phyloP scores from a whole-genome alignment of 1,140 invertebrate species.

The Ylistrum balloti region DNA sequence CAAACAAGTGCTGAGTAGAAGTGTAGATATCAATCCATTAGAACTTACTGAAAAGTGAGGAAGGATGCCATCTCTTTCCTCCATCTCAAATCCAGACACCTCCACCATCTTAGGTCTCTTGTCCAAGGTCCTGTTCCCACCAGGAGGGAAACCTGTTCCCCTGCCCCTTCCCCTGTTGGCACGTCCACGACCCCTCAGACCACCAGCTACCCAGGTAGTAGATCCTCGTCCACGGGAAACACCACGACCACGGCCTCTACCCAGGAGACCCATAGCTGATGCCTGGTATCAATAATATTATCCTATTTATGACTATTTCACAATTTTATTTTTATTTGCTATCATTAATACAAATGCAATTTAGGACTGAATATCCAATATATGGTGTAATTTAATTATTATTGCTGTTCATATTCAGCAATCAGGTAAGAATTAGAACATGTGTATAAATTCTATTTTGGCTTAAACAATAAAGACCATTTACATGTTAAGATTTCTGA shows the following conservation, averaged over 20 bases:
- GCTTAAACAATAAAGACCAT: too few relatives aligned
- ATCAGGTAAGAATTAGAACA: conserved; percentile 75
- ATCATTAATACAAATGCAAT: too few relatives aligned
- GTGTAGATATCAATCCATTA: conserved; percentile 6
- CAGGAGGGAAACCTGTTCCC: conserved; percentile 56
- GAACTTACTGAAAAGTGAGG: conserved; percentile 88
- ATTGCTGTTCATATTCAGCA: too few relatives aligned
- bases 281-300: conserved; percentile 69
- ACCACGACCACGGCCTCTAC: conserved; percentile 67
- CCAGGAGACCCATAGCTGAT: conserved; percentile 76
- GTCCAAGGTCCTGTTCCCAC: conserved; percentile 87
- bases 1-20: too few relatives aligned
- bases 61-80: conserved; percentile 88
- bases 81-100: conserved; percentile 89
- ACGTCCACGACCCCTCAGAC: conserved; percentile 53
- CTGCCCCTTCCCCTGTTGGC: conserved; percentile 62
- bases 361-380: too few relatives aligned
- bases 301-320: too few relatives aligned
- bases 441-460: neutral
- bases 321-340: too few relatives aligned
- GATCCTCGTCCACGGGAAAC: conserved; percentile 63
- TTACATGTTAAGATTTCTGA: conserved; percentile 88
- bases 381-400: too few relatives aligned
- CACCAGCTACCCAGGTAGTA: conserved; percentile 64
- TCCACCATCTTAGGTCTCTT: conserved; percentile 90